Evolutionary conservation across 2,113 vertebrate genomes (phyloP).

Genomic region (Ranitomeya imitator): DNA sequence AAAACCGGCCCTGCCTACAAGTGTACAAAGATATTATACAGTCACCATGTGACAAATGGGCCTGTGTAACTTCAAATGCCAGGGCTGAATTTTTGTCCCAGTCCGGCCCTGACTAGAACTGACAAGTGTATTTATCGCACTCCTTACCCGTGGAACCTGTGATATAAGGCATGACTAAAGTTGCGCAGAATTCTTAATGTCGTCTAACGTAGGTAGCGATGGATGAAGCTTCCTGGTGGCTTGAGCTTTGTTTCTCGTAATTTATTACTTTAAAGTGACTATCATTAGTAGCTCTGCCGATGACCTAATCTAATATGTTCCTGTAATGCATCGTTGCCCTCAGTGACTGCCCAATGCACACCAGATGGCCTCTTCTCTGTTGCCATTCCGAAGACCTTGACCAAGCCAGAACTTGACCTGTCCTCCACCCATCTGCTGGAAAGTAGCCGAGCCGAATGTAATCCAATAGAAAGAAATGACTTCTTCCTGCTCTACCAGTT

Average conservation of each 20-base stretch:
- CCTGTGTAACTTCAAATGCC: too few species aligned
- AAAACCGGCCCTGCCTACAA: too few species aligned
- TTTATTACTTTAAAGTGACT: too few species aligned
- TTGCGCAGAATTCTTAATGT: too few species aligned
- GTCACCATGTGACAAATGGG: too few species aligned
- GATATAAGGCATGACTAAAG: too few species aligned
- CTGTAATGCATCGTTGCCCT: not conserved
- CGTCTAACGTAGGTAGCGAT: not conserved
- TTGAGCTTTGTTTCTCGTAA: not conserved
- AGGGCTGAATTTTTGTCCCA: too few species aligned
- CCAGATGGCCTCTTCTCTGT: constrained; percentile 63
- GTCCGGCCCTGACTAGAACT: too few species aligned
- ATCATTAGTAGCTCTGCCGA: too few species aligned
- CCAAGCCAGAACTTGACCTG: constrained; percentile 58
- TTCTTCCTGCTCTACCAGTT: constrained; percentile 64
- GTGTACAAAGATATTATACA: too few species aligned
- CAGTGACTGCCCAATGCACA: constrained; percentile 67
- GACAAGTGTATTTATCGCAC: too few species aligned
- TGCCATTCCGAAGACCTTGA: constrained; percentile 60
- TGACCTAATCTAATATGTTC: not conserved
- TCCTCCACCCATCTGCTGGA: constrained; percentile 61
- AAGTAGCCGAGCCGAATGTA: constrained; percentile 48
- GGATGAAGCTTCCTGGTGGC: not conserved
- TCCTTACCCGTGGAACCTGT: too few species aligned
- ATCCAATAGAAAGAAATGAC: constrained; percentile 55